Evolutionary conservation across 2,113 vertebrate species (phyloP).

Genomic region (Dasyornis broadbenti): DNA sequence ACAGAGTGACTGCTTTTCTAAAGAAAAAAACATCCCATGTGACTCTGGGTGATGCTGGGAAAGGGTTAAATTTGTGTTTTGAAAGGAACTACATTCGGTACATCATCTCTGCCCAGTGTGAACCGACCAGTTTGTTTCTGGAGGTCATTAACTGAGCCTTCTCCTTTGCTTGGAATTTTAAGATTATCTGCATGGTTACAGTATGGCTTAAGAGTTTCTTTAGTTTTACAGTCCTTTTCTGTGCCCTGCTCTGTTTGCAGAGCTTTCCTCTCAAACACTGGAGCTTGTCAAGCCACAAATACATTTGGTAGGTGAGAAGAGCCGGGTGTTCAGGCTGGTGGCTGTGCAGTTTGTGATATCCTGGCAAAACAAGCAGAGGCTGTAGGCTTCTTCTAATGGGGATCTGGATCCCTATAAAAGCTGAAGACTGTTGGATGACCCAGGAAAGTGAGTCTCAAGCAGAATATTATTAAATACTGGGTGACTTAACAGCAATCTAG

Average conservation of each 20-base stretch:
- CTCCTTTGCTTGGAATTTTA: background rate
- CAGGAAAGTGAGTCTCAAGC: background rate
- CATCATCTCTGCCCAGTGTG: background rate
- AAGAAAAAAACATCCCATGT: background rate
- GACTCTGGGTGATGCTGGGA: background rate
- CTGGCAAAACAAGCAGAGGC: background rate
- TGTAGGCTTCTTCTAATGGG: background rate
- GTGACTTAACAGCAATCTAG: background rate
- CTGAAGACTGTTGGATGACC: background rate
- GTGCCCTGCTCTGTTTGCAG: background rate
- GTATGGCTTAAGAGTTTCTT: background rate
- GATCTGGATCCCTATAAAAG: background rate
- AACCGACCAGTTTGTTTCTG: background rate
- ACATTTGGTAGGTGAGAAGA: background rate
- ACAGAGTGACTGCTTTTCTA: background rate
- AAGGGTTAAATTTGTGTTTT: background rate
- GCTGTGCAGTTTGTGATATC: background rate
- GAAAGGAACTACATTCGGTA: background rate
- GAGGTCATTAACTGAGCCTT: background rate
- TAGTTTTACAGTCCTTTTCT: background rate
- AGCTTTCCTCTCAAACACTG: accelerated
- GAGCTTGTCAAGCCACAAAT: background rate
- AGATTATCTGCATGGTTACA: background rate
- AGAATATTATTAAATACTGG: background rate
- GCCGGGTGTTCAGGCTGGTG: background rate